Evolutionary conservation across 92 coral and sea anemone genomes (phyloP), one percentile per base, ranked within the genome.

Genomic region (Porites lobata): DNA sequence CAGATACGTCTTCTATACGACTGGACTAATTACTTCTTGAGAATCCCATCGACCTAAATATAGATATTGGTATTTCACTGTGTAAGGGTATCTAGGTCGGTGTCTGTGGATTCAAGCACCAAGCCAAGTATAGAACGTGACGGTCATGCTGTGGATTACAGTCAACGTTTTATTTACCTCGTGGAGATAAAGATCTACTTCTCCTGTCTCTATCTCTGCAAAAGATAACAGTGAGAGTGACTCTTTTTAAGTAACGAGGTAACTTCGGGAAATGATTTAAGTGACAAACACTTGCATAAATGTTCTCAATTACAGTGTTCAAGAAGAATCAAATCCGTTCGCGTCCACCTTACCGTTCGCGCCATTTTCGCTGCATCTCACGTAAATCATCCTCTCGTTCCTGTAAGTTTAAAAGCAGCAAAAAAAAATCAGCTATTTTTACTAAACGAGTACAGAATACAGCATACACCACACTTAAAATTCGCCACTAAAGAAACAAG

Each of bases 341-440:
- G 52, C 14, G 11, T 26, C 15, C 9, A 58, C 59, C 81, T 89
- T 83, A 95, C 96, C 87, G 87, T 64, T 94, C 96, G 75, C 95
- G 90, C 99, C 99, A 95, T 61, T 95, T 93, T 73, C 95, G 89
- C 51, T 96, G 98, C 92, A 95, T 95, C 72, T 95, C 94, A 65
- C 96, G 93, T 38, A 96, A 85, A 82, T 96, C 98, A 65, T 95
- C 99, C 67, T 96, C 99, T 0, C 99, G 92, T 15, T 91, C 98
- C 98, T 96, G 22, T 9, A 70, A 63, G 20, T 9, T 24, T 79
- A 76, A 56, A 10, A 61, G n/a, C 61, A 59, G 17, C 58, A 59
- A 70, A 8, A 11, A 11, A 57, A 38, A 24, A 1, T 1, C 6
- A 38, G 47, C n/a, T 19, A 10, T 63, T 61, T 22, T 63, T 14